A percentile compares a stretch with the other conserved stretches of the same genome.
These are phyloP conservation scores for Cordilura impudica DNA, from an alignment of 2,888 invertebrate genomes.

Conservation along the genomic window DNA sequence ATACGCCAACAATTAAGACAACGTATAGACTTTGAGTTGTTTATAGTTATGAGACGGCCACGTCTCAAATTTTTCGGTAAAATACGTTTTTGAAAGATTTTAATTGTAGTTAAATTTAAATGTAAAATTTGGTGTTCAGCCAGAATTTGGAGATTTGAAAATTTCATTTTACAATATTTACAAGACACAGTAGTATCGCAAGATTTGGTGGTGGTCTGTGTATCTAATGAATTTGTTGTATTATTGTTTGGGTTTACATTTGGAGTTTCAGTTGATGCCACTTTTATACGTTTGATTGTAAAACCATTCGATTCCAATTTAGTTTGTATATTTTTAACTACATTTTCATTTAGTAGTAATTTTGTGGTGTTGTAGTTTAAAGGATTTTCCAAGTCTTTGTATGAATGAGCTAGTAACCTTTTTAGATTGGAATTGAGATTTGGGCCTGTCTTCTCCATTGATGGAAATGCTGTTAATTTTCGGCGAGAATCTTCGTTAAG, in stretches of 20 bases:
- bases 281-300: slow-evolving; percentile 62
- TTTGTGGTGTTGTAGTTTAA: too few species aligned
- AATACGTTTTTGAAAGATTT: slow-evolving; percentile 65
- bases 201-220: not conserved
- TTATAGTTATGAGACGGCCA: slow-evolving; percentile 67
- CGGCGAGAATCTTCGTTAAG: slow-evolving; percentile 32
- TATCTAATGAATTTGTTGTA: not conserved
- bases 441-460: too few species aligned
- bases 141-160: slow-evolving; percentile 65
- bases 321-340: slow-evolving; percentile 65
- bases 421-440: not conserved
- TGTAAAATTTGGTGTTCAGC: slow-evolving; percentile 72
- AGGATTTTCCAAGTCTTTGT: too few species aligned
- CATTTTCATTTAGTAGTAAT: slow-evolving; percentile 40
- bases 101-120: slow-evolving; percentile 64
- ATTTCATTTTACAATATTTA: slow-evolving; percentile 63
- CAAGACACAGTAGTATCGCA: slow-evolving; percentile 45
- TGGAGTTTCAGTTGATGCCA: slow-evolving; percentile 11
- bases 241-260: not conserved
- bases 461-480: slow-evolving; percentile 25
- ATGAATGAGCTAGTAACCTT: slow-evolving; percentile 20
- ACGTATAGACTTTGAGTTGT: slow-evolving; percentile 68
- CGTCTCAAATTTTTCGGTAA: slow-evolving; percentile 67
- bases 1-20: slow-evolving; percentile 72
- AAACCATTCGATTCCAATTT: slow-evolving; percentile 68